Evolutionary conservation across 2,888 invertebrate genomes (phyloP), one percentile per base, ranked within the genome.

Genomic region (Eristalis tenax): DNA sequence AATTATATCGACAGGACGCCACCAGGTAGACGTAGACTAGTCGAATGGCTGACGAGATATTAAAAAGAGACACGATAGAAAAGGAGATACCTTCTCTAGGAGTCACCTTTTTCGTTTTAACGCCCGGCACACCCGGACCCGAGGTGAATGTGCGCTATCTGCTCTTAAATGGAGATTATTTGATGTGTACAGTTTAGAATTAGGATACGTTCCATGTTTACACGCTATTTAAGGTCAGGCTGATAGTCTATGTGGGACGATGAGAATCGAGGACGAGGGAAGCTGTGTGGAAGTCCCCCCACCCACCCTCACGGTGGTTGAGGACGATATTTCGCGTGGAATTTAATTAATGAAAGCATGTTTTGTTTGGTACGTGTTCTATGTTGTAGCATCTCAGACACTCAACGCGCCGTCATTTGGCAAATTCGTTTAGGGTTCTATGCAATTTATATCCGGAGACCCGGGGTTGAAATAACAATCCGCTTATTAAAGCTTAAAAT

Each of bases 131-230:
- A 61, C 64, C 63, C 35, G 23, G 75, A 15, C 71, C n/a, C 23
- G 81, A 81, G 85, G 81, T 81, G 85, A 81, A 85, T 78, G 73
- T 35, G 63, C 64, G 81, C 66, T 86, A 75, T 86, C 78, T 82
- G 61, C 78, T 82, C 82, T 82, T 70, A 86, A 86, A 82, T 82
- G 86, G 65, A 78, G 82, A 78, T 86, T 86, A 82, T 82, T 86
- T 68, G 68, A 82, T 78, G 82, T 82, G 86, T 56, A 86, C 86
- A 82, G 74, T 75, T 78, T 74, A 78, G 82, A 86, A 86, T 82
- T 82, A 86, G 82, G 82, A 78, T 75, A 82, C 78, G 73, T 86
- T 82, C 82, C 78, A 82, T 78, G 86, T 82, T 86, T 86, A 82
- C 82, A 82, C 82, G 77, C 78, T 82, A 81, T 82, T 77, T 78